phyloP scores from a whole-genome alignment of 2,797 vertebrate species.

The Eurystomus glaucurus region DNA sequence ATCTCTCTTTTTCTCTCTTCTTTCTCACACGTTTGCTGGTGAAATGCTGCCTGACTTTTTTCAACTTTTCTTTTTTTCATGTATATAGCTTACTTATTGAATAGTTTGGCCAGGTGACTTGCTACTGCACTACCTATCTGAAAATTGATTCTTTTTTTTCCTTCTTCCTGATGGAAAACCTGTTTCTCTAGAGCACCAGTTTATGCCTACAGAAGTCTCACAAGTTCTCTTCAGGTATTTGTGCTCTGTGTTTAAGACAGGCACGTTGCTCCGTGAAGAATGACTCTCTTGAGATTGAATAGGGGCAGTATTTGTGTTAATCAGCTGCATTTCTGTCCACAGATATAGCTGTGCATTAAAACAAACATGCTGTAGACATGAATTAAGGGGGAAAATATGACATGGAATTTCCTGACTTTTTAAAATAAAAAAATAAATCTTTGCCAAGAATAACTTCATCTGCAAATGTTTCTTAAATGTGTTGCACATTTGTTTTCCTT shows the following conservation, averaged over 20 bases:
- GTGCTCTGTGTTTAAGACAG: not conserved
- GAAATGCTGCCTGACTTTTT: not conserved
- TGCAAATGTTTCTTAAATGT: constrained; percentile 38
- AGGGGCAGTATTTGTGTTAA: constrained; percentile 29
- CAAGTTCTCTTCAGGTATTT: not conserved
- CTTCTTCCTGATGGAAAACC: not conserved
- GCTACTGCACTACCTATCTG: not conserved
- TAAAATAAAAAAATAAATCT: not conserved
- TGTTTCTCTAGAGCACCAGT: not conserved
- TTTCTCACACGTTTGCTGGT: not conserved
- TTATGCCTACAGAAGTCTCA: not conserved
- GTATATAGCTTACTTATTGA: not conserved
- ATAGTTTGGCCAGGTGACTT: not conserved
- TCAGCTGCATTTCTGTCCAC: constrained; percentile 3
- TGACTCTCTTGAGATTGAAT: not conserved
- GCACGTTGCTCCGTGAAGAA: not conserved
- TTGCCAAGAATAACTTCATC: constrained; percentile 50
- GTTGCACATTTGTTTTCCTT: constrained; percentile 53
- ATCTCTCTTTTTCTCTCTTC: not conserved
- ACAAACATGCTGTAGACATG: not conserved
- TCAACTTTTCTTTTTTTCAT: not conserved
- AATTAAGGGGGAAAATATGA: constrained; percentile 26
- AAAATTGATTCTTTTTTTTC: not conserved
- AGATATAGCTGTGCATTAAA: not conserved
- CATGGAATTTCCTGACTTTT: constrained; percentile 35